phyloP scores from a whole-genome alignment of 2,888 invertebrate genomes.

The Trachelus iudaicus region DNA sequence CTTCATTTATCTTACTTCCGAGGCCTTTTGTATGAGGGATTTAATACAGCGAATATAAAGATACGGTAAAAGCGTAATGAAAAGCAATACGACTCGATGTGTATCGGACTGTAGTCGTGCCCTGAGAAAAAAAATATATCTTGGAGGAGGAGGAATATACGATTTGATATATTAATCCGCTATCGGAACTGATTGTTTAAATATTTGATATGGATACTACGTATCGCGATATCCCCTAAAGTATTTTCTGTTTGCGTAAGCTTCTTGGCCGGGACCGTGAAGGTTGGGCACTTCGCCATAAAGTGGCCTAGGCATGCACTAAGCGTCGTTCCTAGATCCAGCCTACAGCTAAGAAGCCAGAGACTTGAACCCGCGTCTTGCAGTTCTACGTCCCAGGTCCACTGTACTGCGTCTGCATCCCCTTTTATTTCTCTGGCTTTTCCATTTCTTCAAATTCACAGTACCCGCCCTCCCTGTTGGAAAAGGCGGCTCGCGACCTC shows the following conservation, averaged over 20 bases:
- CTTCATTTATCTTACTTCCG: background rate
- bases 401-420: background rate
- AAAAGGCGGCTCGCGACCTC: constrained; percentile 11
- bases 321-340: constrained; percentile 27
- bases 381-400: background rate
- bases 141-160: background rate
- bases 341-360: background rate
- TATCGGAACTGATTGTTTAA: background rate
- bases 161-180: background rate
- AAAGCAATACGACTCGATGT: no score
- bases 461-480: constrained; percentile 11
- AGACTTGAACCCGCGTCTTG: background rate
- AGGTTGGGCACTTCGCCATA: constrained; percentile 44
- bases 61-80: background rate
- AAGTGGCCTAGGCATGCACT: constrained; percentile 37
- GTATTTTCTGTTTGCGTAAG: constrained; percentile 47
- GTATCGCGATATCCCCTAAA: constrained; percentile 27
- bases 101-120: background rate
- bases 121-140: background rate
- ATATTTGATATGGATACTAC: constrained; percentile 3
- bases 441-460: constrained; percentile 39
- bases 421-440: constrained; percentile 2
- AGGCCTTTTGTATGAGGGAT: background rate
- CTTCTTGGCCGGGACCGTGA: constrained; percentile 32
- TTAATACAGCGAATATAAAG: background rate